Evolutionary conservation across 2,113 vertebrate genomes (phyloP), one percentile per base, ranked within the genome.

Genomic region (Gorilla gorilla): DNA sequence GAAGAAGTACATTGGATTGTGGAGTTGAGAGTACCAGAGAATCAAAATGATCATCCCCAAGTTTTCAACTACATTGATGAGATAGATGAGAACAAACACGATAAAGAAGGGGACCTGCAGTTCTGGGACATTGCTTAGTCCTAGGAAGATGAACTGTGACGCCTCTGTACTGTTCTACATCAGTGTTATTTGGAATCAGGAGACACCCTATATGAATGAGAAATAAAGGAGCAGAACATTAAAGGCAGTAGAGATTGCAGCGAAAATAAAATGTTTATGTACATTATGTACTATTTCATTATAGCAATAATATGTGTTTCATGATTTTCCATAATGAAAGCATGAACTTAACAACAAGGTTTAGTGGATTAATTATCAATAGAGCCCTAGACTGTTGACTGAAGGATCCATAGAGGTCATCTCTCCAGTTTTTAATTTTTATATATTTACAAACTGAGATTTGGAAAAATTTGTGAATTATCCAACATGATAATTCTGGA

Each of bases 1-100:
- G 79, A 96, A 96, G 59, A 96, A 96, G 64, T 85, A 97, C 92
- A 94, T 80, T 35, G 94, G 72, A 2, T 70, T 92, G 66, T 96
- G 92, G 6, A 97, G 96, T 4, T 0, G 35, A 18, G 64, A 35
- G 48, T 96, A 92, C 79, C 82, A 0, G 3, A 94, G 18, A 66
- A 92, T 94, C 30, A 92, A 30, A 2, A 73, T 1, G 4, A 73
- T 11, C 80, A 96, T 50, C 8, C 95, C 93, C n/a, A 89, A 8
- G 27, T 97, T 94, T 13, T 96, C 96, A 64, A 23, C 48, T 13
- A 92, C 11, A 14, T 3, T 90, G n/a, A 93, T 13, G 38, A 89
- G 7, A 17, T 96, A 96, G 50, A 96, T 70, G 40, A 94, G 18
- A 0, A 25, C 20, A 43, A 94, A 76, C 7, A 72, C 5, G 0